Conservation (phyloP, 2,888 invertebrate species). For the Anodontia alba region DNA sequence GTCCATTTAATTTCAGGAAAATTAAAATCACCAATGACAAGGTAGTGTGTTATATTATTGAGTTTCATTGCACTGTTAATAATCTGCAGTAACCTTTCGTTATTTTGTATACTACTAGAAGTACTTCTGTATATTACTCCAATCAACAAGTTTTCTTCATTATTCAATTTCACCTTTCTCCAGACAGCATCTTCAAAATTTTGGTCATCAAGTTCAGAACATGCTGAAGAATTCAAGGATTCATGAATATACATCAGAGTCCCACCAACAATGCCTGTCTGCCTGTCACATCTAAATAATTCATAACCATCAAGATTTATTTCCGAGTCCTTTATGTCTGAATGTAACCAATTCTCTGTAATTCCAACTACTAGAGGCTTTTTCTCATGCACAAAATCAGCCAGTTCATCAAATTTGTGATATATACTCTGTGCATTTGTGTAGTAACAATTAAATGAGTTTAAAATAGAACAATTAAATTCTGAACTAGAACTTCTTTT, state of each 20-base stretch:
- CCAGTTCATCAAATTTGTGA: not conserved
- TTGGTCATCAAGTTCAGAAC: not conserved
- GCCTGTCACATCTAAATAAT: not conserved
- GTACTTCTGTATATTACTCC: constrained; percentile 1
- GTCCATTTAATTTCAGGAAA: not conserved
- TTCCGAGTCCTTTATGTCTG: not conserved
- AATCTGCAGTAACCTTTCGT: not conserved
- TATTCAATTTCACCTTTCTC: not conserved
- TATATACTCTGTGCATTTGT: not conserved
- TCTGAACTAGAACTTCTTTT: not conserved
- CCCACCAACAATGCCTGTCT: not conserved
- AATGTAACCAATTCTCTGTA: not conserved
- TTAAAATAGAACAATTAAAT: not conserved
- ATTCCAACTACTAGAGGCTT: not conserved
- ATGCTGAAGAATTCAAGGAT: not conserved
- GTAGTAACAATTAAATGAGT: not conserved
- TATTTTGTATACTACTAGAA: not conserved
- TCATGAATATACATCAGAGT: not conserved
- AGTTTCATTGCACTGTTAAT: not conserved
- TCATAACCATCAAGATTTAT: not conserved
- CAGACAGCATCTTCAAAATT: not conserved
- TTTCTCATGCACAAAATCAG: not conserved
- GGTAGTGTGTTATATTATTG: not conserved
- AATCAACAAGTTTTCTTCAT: not conserved
- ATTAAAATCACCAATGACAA: not conserved